A percentile compares a stretch with the other conserved stretches of the same genome.
These are phyloP conservation scores for Cirrhinus molitorella DNA, from an alignment of 2,797 vertebrate species.

Conservation along the genomic window DNA sequence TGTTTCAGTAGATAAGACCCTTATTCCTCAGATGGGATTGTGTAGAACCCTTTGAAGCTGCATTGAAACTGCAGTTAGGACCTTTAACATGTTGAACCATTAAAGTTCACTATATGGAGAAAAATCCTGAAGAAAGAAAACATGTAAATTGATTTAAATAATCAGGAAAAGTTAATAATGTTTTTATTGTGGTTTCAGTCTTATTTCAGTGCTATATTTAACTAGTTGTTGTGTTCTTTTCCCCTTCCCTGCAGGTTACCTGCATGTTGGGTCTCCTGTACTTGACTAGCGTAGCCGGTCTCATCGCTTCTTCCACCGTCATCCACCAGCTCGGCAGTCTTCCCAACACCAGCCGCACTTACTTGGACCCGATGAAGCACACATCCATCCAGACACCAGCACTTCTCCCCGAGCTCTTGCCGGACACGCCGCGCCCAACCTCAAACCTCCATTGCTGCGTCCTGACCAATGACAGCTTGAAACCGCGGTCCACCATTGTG, in stretches of 20 bases:
- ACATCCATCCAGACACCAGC: conserved; percentile 56
- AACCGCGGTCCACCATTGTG: conserved; percentile 39
- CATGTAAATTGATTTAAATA: too few relatives aligned
- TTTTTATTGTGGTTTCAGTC: too few relatives aligned
- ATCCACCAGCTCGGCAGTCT: conserved; percentile 82
- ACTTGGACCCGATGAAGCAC: conserved; percentile 57
- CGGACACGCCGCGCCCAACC: conserved; percentile 42
- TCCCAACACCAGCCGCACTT: conserved; percentile 62
- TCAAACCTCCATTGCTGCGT: conserved; percentile 66
- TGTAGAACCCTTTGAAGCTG: too few relatives aligned
- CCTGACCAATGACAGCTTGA: conserved; percentile 73
- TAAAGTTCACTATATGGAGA: too few relatives aligned
- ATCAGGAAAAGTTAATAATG: too few relatives aligned
- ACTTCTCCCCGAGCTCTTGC: conserved; percentile 60
- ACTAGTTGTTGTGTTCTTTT: neutral
- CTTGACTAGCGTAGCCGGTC: conserved; percentile 87
- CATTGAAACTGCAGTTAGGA: too few relatives aligned
- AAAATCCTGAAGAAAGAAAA: too few relatives aligned
- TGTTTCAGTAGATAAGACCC: too few relatives aligned
- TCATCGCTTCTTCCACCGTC: conserved; percentile 83
- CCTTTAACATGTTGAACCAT: too few relatives aligned
- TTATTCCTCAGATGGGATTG: too few relatives aligned
- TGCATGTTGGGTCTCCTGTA: conserved; percentile 92
- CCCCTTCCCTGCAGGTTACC: conserved; percentile 79
- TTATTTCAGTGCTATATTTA: neutral